A percentile compares a stretch with the other conserved stretches of the same genome.
Conservation (phyloP, 1,140 invertebrate species). For the Coptotermes formosanus region DNA sequence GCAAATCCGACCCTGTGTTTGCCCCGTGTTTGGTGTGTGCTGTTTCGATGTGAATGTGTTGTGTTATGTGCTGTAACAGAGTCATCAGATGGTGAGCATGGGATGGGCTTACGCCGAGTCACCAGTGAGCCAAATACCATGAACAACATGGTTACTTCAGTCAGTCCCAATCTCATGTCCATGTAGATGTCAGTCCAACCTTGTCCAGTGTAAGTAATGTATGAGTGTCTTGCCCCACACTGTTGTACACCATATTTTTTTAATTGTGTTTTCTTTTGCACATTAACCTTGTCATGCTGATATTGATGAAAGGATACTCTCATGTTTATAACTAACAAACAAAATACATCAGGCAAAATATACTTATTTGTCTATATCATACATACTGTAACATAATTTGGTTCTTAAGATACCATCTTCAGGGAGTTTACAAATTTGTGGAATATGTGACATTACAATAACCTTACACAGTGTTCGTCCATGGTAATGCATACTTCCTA, state of each 20-base stretch:
- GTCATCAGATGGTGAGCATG: neutral
- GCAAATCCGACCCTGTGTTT: neutral
- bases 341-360: too few species aligned
- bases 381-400: too few species aligned
- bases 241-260: neutral
- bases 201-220: neutral
- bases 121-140: conserved; percentile 5
- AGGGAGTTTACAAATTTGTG: too few species aligned
- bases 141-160: neutral
- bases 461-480: too few species aligned
- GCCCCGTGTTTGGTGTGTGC: neutral
- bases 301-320: too few species aligned
- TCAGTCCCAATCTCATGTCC: neutral
- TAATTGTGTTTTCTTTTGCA: neutral
- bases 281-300: too few species aligned
- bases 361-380: too few species aligned
- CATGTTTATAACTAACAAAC: too few species aligned
- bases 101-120: neutral
- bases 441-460: too few species aligned
- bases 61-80: conserved; percentile 7
- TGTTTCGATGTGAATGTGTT: neutral
- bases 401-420: too few species aligned
- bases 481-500: too few species aligned
- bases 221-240: neutral
- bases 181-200: neutral